Evolutionary conservation across 1,140 invertebrate species (phyloP), one percentile per base, ranked within the genome.

Genomic region (Papilio aristodemus): DNA sequence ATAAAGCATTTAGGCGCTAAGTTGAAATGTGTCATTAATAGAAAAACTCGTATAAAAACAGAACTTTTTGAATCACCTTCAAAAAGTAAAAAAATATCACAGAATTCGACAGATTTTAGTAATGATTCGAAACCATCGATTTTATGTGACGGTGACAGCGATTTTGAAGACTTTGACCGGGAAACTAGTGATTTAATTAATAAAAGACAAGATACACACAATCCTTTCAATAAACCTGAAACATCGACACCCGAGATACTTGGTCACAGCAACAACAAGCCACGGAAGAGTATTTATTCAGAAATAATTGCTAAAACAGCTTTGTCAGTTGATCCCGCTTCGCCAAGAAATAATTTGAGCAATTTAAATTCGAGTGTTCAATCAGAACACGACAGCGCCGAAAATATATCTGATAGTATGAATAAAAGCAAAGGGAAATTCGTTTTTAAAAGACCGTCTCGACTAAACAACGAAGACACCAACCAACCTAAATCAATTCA

Each of bases 401-500:
- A 80, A 22, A 54, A 22, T 70, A 67, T 50, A 67, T 66, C 76
- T 60, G 63, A 75, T 19, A 70, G 72, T 38, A 17, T 36, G 32
- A 83, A 77, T 73, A 81, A 76, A 63, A 76, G 76, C 17, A 92
- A 89, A 78, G 83, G 84, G 10, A 89, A 86, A 71, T 92, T 92
- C 75, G 83, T 91, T 25, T 90, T 91, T 63, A 92, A 92, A 77
- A 85, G 77, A 67, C 87, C 90, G 17, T 90, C 89, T 32, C 75
- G 64, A 62, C 43, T 78, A 14, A 67, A 50, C 41, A 19, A 69
- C n/a, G 76, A 83, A 22, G 76, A 83, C 41, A 68, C 25, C 63
- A 71, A 66, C 22, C 70, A 74, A 46, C 77, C 71, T 59, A 70
- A 75, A 3, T 71, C 82, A 8, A 72, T 70, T 22, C 77, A 69